A percentile compares a stretch with the other conserved stretches of the same genome.
phyloP scores from a whole-genome alignment of 2,113 vertebrate species.

The Coturnix japonica region DNA sequence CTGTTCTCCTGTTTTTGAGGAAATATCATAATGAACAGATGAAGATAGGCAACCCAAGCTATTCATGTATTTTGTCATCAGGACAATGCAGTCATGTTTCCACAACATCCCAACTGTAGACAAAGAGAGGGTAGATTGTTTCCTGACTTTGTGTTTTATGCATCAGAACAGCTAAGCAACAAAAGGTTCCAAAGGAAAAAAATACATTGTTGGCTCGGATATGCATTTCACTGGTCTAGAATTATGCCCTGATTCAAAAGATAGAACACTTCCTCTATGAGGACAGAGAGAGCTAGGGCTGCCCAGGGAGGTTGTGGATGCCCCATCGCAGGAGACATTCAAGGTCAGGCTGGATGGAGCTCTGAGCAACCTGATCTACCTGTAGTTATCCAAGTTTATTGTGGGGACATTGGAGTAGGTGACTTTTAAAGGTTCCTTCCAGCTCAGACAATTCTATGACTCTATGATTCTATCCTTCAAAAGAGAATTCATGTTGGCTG shows the following conservation, averaged over 20 bases:
- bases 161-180: background rate
- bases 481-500: background rate
- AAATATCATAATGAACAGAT: conserved; percentile 1
- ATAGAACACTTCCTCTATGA: too few species aligned
- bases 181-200: background rate
- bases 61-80: background rate
- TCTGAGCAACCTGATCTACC: too few species aligned
- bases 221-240: background rate
- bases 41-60: background rate
- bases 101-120: background rate
- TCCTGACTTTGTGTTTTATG: background rate
- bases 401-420: too few species aligned
- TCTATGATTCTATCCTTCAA: background rate
- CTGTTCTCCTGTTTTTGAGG: conserved; percentile 14
- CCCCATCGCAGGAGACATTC: too few species aligned
- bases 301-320: too few species aligned
- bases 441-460: too few species aligned
- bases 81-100: background rate
- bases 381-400: too few species aligned
- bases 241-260: background rate
- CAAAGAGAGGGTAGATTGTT: background rate
- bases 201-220: background rate
- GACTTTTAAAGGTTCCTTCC: too few species aligned
- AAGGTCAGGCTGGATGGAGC: too few species aligned
- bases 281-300: too few species aligned